Evolutionary conservation across 2,797 vertebrate species (phyloP), one percentile per base, ranked within the genome.

Genomic region (Etheostoma perlongum): DNA sequence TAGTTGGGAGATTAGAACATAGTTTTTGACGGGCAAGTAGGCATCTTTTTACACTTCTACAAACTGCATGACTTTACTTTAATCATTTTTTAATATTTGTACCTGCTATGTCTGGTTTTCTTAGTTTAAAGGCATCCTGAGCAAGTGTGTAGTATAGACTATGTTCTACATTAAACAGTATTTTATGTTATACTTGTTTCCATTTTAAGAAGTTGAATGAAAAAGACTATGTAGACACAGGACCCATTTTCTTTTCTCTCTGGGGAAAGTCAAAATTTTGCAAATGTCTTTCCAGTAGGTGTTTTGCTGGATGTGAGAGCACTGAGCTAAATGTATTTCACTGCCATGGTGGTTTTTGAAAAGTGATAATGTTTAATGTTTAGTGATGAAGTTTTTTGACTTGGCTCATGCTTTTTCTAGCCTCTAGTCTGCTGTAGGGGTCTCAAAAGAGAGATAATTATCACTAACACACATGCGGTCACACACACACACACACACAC

Each of bases 361-460:
- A 72, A 66, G 68, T n/a, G 1, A 79, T 85, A 68, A 78, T 74
- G 68, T 58, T 42, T 15, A 70, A 11, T 23, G 21, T 23, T 23
- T 23, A 23, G 21, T 23, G 21, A 62, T 48, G 40, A 61, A 63
- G 55, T 69, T 77, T 73, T 87, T 65, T 78, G 59, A 58, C 47
- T 46, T 53, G 36, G 36, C 10, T 40, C 36, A 40, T 9, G 19
- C 30, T 48, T 67, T 75, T 67, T 62, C n/a, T 57, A 78, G 60
- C 21, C 54, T 84, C 44, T 25, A 42, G 67, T 83, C 65, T 81
- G 11, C 63, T 59, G 5, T n/a, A 55, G 19, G 47, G 8, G 36
- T 59, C 73, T 75, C 59, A 69, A 67, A 36, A 44, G 74, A 58
- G 1, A 54, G 12, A 68, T 57, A 49, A 54, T 57, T 25, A 60